These are phyloP conservation scores for Stichodactyla helianthus DNA, from an alignment of 64 coral and sea anemone genomes.

Conservation along the genomic window DNA sequence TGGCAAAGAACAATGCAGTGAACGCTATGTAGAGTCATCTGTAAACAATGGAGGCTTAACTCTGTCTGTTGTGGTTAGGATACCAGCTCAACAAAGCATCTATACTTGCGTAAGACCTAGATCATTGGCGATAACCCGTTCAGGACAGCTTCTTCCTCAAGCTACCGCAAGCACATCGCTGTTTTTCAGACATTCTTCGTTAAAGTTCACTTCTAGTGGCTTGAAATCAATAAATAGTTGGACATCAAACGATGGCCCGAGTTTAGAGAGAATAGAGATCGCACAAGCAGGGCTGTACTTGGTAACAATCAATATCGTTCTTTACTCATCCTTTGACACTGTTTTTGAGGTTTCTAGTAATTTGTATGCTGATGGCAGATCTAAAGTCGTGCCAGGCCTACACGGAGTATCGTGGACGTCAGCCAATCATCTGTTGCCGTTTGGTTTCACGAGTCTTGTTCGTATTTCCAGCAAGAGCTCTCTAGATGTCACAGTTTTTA, in stretches of 20 bases:
- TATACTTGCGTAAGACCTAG: background rate
- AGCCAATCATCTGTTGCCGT: background rate
- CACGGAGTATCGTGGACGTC: background rate
- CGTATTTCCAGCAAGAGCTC: background rate
- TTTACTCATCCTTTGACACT: background rate
- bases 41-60: background rate
- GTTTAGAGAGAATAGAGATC: background rate
- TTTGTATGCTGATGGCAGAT: background rate
- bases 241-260: background rate
- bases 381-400: background rate
- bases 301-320: background rate
- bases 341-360: background rate
- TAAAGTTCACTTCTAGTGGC: background rate
- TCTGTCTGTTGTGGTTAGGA: background rate
- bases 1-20: background rate
- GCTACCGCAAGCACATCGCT: background rate
- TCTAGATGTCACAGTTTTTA: background rate
- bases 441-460: slow-evolving; percentile 11
- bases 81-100: background rate
- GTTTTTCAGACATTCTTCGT: background rate
- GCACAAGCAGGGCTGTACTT: slow-evolving; percentile 9
- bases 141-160: slow-evolving; percentile 13
- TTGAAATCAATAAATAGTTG: background rate
- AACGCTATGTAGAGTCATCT: background rate
- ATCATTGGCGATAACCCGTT: background rate